Percentiles rank a stretch among this genome's conserved stretches.
These are phyloP conservation scores for Melanocharis versteri DNA, from an alignment of 2,113 vertebrate genomes.

Conservation along the genomic window DNA sequence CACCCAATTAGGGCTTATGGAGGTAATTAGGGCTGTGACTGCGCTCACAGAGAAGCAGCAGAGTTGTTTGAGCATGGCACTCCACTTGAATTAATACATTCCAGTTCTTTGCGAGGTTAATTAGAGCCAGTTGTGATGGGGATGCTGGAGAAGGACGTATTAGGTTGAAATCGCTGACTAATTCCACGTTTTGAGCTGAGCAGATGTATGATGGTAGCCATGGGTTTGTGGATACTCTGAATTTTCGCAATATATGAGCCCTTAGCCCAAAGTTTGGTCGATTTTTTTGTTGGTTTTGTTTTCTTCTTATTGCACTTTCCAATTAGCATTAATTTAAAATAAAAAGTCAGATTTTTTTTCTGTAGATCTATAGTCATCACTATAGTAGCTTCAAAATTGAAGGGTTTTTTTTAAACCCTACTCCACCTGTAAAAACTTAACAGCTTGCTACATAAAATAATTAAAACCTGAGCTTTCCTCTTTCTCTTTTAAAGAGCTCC, in stretches of 20 bases:
- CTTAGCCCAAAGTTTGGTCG: neutral
- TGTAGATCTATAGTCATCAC: neutral
- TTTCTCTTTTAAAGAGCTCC: neutral
- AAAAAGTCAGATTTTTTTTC: neutral
- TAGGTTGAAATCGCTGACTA: neutral
- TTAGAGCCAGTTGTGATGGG: neutral
- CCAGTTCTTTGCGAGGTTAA: neutral
- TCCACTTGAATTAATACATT: neutral
- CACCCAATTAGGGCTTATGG: neutral
- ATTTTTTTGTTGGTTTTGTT: neutral
- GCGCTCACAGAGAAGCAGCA: neutral
- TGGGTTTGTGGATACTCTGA: neutral
- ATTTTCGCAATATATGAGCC: neutral
- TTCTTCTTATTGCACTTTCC: neutral
- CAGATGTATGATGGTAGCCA: neutral
- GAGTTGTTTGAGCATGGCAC: neutral
- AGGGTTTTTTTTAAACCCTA: neutral
- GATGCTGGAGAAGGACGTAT: neutral
- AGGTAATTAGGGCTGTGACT: neutral
- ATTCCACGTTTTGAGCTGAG: neutral
- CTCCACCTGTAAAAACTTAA: neutral
- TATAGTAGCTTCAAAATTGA: neutral
- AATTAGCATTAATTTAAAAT: neutral
- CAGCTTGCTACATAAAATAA: neutral
- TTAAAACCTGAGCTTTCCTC: neutral